Evolutionary conservation across 2,797 vertebrate species (phyloP), one percentile per base, ranked within the genome.

Genomic region (Sebastes hubbsi): DNA sequence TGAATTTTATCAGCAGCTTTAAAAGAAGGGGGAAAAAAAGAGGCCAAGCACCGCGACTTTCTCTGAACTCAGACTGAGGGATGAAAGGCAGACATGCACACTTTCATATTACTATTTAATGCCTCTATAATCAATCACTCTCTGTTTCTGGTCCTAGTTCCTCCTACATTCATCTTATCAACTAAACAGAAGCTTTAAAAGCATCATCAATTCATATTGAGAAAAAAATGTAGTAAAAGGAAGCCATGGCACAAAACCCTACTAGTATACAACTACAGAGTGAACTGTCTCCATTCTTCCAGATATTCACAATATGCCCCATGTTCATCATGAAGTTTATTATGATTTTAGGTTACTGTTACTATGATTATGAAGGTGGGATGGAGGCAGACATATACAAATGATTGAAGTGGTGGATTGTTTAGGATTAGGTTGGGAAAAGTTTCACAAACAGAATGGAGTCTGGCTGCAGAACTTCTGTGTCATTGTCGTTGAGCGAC

Each of bases 1-100:
- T 76, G 65, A n/a, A 46, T 74, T 75, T 74, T 32, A 72, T 84
- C 80, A 84, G 61, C 58, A 58, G 60, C 29, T 27, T 34, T 13
- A 18, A 18, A 36, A 36, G 9, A 30, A 60, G 4, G 32, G 34
- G 12, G 6, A 11, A 62, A 36, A 6, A 18, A 27, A 13, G 6
- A 86, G 18, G 22, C 22, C n/a, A 55, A 58, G 71, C 55, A 59
- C 24, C 68, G 46, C 20, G 22, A 29, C 72, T 62, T 46, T 32
- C 14, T 54, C 70, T 56, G 10, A 66, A 67, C 71, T 59, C 52
- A 59, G 22, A 64, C 55, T 58, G 11, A 72, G 38, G 60, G 32
- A 66, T 18, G 5, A 64, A 79, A 32, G 38, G 18, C 49, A 20
- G 34, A 56, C 63, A 34, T 49, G 25, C 8, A 75, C 8, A 74